These are phyloP conservation scores for Acromyrmex echinatior DNA, from an alignment of 1,140 invertebrate species.

Conservation along the genomic window DNA sequence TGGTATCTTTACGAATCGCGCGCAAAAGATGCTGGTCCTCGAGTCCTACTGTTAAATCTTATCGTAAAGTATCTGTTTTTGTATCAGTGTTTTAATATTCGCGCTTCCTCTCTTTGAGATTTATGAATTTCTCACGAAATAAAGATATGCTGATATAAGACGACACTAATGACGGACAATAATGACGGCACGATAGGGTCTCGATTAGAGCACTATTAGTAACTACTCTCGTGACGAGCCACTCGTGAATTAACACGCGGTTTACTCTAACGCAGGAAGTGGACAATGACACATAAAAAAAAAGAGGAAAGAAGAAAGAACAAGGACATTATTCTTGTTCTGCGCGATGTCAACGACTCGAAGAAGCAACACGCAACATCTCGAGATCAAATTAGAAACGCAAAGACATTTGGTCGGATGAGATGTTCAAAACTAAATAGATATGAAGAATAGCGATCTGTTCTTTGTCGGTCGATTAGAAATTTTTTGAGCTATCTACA, in stretches of 20 bases:
- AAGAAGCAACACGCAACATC: constrained; percentile 19
- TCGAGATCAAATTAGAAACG: constrained; percentile 8
- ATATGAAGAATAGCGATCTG: not conserved
- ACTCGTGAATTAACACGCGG: constrained; percentile 50
- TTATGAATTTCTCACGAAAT: constrained; percentile 32
- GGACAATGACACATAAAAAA: constrained; percentile 29
- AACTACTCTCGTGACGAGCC: constrained; percentile 36
- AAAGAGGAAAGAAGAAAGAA: too few relatives aligned
- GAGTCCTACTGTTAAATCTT: not conserved
- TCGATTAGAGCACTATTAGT: constrained; percentile 27
- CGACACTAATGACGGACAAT: constrained; percentile 16
- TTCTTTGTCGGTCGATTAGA: not conserved
- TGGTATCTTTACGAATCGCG: not conserved
- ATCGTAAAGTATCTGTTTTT: not conserved
- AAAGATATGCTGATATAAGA: constrained; percentile 6
- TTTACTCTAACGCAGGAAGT: constrained; percentile 41
- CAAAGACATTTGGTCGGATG: not conserved
- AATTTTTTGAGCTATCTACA: not conserved
- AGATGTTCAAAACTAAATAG: not conserved
- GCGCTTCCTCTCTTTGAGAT: not conserved
- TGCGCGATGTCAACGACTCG: constrained; percentile 20
- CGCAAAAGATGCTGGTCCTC: not conserved
- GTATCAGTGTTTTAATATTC: not conserved
- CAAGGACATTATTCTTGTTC: constrained; percentile 33
- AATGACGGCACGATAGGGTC: constrained; percentile 23